phyloP scores from a whole-genome alignment of 2,888 invertebrate species.

The Platycnemis pennipes region DNA sequence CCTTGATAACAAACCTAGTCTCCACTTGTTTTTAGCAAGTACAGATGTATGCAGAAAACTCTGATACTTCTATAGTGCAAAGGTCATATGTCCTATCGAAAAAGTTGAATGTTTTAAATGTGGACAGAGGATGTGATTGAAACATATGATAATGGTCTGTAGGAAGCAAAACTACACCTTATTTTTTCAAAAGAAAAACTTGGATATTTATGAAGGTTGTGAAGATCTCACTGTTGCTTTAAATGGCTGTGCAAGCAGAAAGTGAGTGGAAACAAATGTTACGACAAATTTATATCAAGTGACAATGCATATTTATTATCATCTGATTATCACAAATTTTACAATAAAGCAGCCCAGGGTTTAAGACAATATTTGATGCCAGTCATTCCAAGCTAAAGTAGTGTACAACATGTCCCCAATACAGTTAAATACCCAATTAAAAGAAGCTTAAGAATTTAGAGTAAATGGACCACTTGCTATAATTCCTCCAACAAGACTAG shows the following conservation, averaged over 20 bases:
- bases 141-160: not conserved
- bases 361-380: not conserved
- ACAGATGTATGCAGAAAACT: not conserved
- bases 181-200: not conserved
- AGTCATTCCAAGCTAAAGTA: not conserved
- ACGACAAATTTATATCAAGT: not conserved
- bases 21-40: too few relatives aligned
- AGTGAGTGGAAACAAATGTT: not conserved
- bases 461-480: too few relatives aligned
- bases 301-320: not conserved
- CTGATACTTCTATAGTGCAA: not conserved
- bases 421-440: too few relatives aligned
- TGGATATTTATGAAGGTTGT: not conserved
- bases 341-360: not conserved
- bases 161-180: not conserved
- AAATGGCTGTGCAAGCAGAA: not conserved
- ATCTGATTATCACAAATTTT: not conserved
- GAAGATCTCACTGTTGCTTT: not conserved
- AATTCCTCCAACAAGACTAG: too few relatives aligned
- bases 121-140: not conserved
- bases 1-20: constrained; percentile 4
- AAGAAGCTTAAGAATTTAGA: too few relatives aligned
- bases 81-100: not conserved
- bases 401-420: too few relatives aligned
- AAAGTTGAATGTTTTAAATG: not conserved